Conservation (phyloP, 2,113 vertebrate species). For the Oxyruncus cristatus region DNA sequence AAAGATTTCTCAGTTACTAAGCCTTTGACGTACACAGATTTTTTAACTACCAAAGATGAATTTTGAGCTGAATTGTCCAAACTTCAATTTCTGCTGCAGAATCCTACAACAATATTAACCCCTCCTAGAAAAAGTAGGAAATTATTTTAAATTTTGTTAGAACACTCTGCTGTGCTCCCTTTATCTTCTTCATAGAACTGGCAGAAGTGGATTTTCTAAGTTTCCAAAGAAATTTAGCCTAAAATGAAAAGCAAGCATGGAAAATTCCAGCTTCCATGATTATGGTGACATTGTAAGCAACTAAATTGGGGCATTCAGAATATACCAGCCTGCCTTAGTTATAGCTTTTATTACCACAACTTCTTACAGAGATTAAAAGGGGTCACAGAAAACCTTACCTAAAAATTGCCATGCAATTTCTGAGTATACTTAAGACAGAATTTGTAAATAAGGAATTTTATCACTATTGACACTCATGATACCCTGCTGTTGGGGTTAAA, state of each 20-base stretch:
- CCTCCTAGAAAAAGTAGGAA: background rate
- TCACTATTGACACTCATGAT: fast-evolving
- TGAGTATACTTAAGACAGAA: background rate
- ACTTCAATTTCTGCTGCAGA: background rate
- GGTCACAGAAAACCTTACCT: background rate
- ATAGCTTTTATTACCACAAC: background rate
- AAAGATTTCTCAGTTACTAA: background rate
- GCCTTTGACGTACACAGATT: background rate
- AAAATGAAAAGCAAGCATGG: background rate
- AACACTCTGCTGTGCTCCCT: background rate
- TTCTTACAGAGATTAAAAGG: background rate
- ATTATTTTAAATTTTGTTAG: background rate
- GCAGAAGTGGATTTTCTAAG: background rate
- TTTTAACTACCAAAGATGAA: background rate
- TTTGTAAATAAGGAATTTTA: background rate
- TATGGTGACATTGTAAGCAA: background rate
- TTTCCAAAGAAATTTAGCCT: background rate
- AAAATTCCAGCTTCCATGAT: background rate
- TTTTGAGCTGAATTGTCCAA: background rate
- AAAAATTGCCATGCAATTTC: background rate
- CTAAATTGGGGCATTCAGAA: background rate
- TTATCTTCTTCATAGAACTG: background rate
- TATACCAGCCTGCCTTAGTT: background rate
- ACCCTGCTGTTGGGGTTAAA: background rate
- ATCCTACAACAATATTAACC: background rate